phyloP scores from a whole-genome alignment of 2,888 invertebrate species.

The Mythimna impura region DNA sequence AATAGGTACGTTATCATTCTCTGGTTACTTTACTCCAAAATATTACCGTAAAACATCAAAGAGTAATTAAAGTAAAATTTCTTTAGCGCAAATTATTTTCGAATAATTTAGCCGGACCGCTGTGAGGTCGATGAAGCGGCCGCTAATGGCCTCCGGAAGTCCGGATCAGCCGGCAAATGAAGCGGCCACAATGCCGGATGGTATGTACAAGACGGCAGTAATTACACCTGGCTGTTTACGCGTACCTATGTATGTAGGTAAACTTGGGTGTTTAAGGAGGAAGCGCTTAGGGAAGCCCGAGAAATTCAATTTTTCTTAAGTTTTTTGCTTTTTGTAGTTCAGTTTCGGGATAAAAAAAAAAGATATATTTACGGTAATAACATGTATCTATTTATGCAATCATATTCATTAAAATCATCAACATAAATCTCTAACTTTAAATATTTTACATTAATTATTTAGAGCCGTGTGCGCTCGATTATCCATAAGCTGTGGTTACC shows the following conservation, averaged over 20 bases:
- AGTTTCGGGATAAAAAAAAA: too few relatives aligned
- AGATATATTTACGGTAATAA: too few relatives aligned
- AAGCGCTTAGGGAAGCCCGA: neutral
- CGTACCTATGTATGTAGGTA: conserved; percentile 5
- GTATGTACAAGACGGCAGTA: conserved; percentile 48
- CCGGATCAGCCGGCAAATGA: conserved; percentile 57
- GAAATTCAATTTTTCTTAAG: neutral
- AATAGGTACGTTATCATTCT: neutral
- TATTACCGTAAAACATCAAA: neutral
- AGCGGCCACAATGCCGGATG: conserved; percentile 46
- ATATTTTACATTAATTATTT: too few relatives aligned
- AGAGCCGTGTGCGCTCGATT: too few relatives aligned
- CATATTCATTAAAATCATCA: too few relatives aligned
- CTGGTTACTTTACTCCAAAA: neutral
- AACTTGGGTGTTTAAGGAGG: conserved; percentile 9
- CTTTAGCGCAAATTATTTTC: conserved; percentile 37
- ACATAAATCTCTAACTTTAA: too few relatives aligned
- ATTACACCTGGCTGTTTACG: conserved; percentile 39
- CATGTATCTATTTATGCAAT: too few relatives aligned
- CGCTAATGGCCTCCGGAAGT: conserved; percentile 47
- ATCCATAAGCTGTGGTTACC: too few relatives aligned
- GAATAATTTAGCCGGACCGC: conserved; percentile 41
- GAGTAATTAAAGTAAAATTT: conserved; percentile 18
- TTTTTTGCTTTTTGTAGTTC: neutral
- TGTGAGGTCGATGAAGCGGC: conserved; percentile 41